Evolutionary conservation across 2,888 invertebrate genomes (phyloP).

Genomic region (Erpobdella octoculata): DNA sequence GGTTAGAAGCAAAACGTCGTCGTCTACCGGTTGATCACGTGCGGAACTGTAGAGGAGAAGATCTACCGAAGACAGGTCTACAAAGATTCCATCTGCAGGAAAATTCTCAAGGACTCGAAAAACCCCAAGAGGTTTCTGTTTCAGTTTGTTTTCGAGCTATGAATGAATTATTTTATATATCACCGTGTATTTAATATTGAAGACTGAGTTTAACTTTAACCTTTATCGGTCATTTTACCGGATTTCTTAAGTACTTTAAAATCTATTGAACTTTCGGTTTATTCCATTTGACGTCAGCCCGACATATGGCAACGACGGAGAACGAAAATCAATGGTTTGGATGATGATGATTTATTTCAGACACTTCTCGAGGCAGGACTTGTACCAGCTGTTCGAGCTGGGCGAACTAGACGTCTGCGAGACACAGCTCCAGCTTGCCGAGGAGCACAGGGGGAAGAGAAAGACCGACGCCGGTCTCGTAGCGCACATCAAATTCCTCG

Average conservation of each 20-base stretch:
- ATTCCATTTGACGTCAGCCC: no score
- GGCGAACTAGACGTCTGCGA: conserved; percentile 47
- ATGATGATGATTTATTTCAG: no score
- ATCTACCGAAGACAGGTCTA: conserved; percentile 54
- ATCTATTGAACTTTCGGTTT: no score
- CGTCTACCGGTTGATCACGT: conserved; percentile 49
- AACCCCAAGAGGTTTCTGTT: conserved; percentile 48
- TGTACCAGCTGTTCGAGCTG: conserved; percentile 50
- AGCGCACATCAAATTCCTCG: conserved; percentile 49
- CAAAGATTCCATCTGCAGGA: conserved; percentile 52
- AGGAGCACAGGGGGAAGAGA: conserved; percentile 47
- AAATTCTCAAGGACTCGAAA: conserved; percentile 50
- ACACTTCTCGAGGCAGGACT: conserved; percentile 52
- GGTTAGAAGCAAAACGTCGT: conserved; percentile 53
- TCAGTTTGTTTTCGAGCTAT: no score
- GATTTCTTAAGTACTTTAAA: no score
- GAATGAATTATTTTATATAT: no score
- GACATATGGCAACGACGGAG: no score
- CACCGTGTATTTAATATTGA: no score
- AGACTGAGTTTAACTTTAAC: no score
- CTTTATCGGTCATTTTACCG: no score
- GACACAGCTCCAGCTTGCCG: conserved; percentile 50
- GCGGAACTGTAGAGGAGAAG: conserved; percentile 54
- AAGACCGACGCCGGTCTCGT: conserved; percentile 46
- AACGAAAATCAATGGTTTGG: no score